These are phyloP conservation scores for Arctocebus calabarensis DNA, from an alignment of 2,797 vertebrate genomes.

Conservation along the genomic window DNA sequence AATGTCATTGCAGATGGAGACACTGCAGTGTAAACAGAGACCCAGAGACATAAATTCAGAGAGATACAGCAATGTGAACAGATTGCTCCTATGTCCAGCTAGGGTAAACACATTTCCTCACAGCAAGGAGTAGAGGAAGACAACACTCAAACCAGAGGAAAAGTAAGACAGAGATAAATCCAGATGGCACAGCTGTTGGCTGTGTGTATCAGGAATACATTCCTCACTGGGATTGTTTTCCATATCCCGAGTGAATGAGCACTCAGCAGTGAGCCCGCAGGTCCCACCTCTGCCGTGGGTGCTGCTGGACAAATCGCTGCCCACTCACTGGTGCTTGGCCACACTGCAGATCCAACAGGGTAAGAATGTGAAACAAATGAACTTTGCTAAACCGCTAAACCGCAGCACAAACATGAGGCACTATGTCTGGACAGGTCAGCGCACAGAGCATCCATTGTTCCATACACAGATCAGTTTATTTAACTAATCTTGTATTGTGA, in stretches of 20 bases:
- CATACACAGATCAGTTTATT: neutral
- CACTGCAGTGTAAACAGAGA: neutral
- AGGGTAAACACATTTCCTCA: too few relatives aligned
- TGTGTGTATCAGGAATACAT: neutral
- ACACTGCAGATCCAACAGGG: neutral
- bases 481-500: neutral
- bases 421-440: neutral
- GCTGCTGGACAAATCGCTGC: neutral
- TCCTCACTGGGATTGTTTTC: neutral
- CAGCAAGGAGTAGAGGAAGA: neutral
- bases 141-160: neutral
- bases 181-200: fast-evolving
- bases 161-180: neutral
- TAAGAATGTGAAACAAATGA: neutral
- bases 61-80: fast-evolving
- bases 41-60: neutral
- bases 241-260: neutral
- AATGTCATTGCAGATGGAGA: neutral
- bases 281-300: neutral
- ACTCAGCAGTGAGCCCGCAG: too few relatives aligned
- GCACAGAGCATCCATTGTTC: neutral
- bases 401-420: neutral
- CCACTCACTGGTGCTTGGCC: neutral
- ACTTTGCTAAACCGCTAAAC: neutral
- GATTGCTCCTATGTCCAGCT: too few relatives aligned